Base-by-base conservation (phyloP, 2,888 invertebrate genomes). In the Papilio gigon region DNA sequence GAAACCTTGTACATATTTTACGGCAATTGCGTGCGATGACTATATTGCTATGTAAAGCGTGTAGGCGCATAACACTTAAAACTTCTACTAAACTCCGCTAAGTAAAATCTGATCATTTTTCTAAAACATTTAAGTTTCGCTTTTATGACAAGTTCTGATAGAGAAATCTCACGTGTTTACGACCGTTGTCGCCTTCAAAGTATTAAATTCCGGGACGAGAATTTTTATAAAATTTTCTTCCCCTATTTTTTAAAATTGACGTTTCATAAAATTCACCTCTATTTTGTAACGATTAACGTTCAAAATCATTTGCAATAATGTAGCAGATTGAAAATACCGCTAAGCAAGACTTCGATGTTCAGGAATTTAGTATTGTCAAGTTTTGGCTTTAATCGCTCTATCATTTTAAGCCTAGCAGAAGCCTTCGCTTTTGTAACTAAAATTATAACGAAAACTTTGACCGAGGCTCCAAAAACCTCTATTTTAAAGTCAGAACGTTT, bases 101-200 rank as follows among this genome's bases (percentile, higher is more conserved):
- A 27, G 17, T 30, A 53, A 0, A 56, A 17, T 17, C 11, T 27
- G 9, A 17, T 56, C 3, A 56, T 56, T 17, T 56, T 30, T 56
- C 53, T 30, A 30, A 17, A 27, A 30, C 3, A 20, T 47, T 63
- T 53, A 22, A 63, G 5, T 14, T 66, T 47, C 59, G 17, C 66
- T 67, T 67, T 67, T 67, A 67, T 67, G 60, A 67, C 66, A 67
- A 60, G 50, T 27, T 37, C 27, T 50, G 60, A 67, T 67, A 67
- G 66, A 47, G 37, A n/a, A 35, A 60, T 67, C 66, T 37, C 42
- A 67, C 20, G 60, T 67, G 66, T 67, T 67, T 60, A 67, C 66
- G 60, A 67, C 22, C 44, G 60, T 60, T 67, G 50, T 67, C 59
- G 50, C 60, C 50, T 20, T 50, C 60, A 60, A 61, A 60, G 60